Base-by-base conservation (phyloP, 2,113 vertebrate species). In the Montifringilla adamsi region DNA sequence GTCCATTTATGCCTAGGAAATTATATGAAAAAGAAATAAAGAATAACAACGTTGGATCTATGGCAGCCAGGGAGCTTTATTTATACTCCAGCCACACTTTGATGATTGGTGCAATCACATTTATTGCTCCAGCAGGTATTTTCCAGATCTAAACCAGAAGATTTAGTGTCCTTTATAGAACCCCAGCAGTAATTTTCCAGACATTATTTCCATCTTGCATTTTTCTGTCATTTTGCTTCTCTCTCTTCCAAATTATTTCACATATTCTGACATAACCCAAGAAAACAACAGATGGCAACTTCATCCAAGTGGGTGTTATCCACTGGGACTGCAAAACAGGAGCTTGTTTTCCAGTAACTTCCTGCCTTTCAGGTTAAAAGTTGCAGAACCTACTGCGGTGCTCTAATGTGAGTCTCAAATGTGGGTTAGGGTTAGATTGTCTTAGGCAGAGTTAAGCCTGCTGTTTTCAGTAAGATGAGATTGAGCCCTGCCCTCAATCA, bases 281-380 rank as follows among this genome's bases (percentile, higher is more conserved):
- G 91, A 95, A 97, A 96, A 95, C 93, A 96, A 92, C 95, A 97
- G 92, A 95, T 96, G 92, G 93, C 83, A 95, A 92, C 64, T 83
- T 95, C 91, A 95, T 95, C 68, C 93, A 93, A 90, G 90, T 90
- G 94, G 91, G 75, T 95, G 90, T 93, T 95, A 95, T 90, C 75
- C 92, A 93, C 13, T 13, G 84, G 74, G 89, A 94, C 73, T 90
- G 75, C 79, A 88, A 88, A 96, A 85, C 63, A 91, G 81, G 72
- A 77, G 67, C 67, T 88, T 83, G 24, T 95, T 95, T 96, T 90
- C 84, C 67, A 69, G 15, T 44, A 91, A 86, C 55, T 95, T 96
- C 81, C 89, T 90, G 84, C 59, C 78, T 95, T 95, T 83, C 91
- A 92, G 90, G 93, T 91, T 96, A 86, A 79, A 94, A 91, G 49